Evolutionary conservation across 2,797 vertebrate genomes (phyloP).

Genomic region (Aplochiton taeniatus): DNA sequence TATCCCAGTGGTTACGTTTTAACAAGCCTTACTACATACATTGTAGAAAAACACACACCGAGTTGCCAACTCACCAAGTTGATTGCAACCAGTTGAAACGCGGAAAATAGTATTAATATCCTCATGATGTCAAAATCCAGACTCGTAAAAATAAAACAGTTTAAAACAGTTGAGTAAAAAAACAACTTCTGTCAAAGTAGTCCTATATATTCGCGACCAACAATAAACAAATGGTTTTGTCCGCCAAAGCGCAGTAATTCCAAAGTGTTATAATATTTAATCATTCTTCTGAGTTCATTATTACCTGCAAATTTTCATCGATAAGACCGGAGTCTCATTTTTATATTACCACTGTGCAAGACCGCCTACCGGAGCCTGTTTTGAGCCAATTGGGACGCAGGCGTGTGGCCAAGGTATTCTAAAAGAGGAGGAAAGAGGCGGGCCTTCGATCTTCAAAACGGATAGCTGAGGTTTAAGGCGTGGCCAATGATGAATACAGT

Average conservation of each 20-base stretch:
- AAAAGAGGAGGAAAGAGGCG: constrained; percentile 33
- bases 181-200: constrained; percentile 12
- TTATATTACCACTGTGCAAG: constrained; percentile 60
- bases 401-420: constrained; percentile 45
- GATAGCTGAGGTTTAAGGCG: constrained; percentile 52
- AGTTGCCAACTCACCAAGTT: constrained; percentile 62
- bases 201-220: constrained; percentile 36
- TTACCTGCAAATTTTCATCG: constrained; percentile 46
- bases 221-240: constrained; percentile 37
- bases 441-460: constrained; percentile 12
- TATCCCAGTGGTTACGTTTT: constrained; percentile 22
- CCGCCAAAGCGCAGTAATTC: constrained; percentile 46
- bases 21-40: background rate
- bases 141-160: background rate
- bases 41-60: constrained; percentile 13
- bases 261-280: constrained; percentile 14
- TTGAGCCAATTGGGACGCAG: constrained; percentile 66
- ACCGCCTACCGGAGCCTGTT: constrained; percentile 53
- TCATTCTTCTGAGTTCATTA: constrained; percentile 26
- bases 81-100: constrained; percentile 53
- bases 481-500: constrained; percentile 76
- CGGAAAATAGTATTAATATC: constrained; percentile 56
- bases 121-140: constrained; percentile 62
- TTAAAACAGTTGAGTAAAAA: constrained; percentile 6
- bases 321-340: constrained; percentile 42